Evolutionary conservation across 2,888 invertebrate genomes (phyloP).

Genomic region (Apotomis capreana): DNA sequence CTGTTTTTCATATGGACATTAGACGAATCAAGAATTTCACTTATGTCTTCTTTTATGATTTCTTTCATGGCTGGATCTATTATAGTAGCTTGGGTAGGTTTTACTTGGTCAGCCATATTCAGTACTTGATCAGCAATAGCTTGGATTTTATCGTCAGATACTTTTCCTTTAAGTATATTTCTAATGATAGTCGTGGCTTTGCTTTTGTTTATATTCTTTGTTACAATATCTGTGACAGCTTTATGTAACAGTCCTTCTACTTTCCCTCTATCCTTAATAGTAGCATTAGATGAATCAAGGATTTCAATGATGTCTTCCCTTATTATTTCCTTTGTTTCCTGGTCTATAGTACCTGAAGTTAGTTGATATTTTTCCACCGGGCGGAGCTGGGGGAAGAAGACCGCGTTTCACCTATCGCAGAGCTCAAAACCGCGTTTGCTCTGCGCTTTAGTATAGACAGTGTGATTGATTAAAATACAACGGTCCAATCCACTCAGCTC

Average conservation of each 20-base stretch:
- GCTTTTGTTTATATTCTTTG: neutral
- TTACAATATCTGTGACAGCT: neutral
- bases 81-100: neutral
- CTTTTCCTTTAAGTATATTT: neutral
- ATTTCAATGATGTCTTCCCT: slow-evolving; percentile 44
- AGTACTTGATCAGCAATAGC: neutral
- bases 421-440: too few species aligned
- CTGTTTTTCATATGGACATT: neutral
- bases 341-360: neutral
- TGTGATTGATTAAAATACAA: too few species aligned
- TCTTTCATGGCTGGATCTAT: neutral
- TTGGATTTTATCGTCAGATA: neutral
- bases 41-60: neutral
- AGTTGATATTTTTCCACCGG: too few species aligned
- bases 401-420: too few species aligned
- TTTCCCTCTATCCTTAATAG: slow-evolving; percentile 27
- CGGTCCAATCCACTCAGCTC: too few species aligned
- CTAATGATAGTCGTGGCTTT: neutral
- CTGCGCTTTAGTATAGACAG: too few species aligned
- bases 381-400: too few species aligned
- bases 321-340: slow-evolving; percentile 21
- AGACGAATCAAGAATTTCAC: neutral
- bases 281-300: slow-evolving; percentile 38
- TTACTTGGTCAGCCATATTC: neutral
- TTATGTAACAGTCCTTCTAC: slow-evolving; percentile 42